Conservation (phyloP, 1,140 invertebrate genomes). For the Dendrolimus punctatus region DNA sequence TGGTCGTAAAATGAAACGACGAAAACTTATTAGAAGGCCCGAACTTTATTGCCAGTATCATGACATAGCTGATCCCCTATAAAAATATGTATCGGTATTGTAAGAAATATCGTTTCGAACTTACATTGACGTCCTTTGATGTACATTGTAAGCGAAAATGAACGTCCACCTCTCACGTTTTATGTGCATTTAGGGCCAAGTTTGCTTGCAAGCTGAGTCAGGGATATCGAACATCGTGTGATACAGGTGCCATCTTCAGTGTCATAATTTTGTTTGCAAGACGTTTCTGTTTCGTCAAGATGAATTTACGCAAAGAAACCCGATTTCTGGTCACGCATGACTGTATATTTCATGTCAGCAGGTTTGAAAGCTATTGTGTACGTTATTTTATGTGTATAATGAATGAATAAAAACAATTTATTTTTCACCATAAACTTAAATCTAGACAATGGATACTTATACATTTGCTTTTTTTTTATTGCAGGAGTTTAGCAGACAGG, state of each 20-base stretch:
- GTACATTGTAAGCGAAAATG: conserved; percentile 24
- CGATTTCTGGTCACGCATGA: no score
- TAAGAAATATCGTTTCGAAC: conserved; percentile 36
- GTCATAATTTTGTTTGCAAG: conserved; percentile 27
- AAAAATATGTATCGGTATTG: conserved; percentile 61
- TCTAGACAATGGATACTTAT: no score
- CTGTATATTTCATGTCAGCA: no score
- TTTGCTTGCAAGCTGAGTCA: conserved; percentile 29
- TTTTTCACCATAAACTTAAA: no score
- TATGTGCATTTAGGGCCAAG: conserved; percentile 21
- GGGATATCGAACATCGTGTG: conserved; percentile 29
- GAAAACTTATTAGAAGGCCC: conserved; percentile 52
- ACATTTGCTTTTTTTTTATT: no score
- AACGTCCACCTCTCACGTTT: conserved; percentile 24
- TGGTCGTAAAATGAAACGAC: conserved; percentile 50
- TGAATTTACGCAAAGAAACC: no score
- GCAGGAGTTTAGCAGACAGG: no score
- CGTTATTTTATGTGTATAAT: no score
- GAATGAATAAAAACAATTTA: no score
- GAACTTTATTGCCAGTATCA: conserved; percentile 56
- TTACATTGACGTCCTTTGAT: conserved; percentile 27
- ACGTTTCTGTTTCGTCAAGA: no score
- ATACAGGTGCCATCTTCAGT: conserved; percentile 27
- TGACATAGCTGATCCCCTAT: conserved; percentile 54
- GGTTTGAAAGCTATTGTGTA: no score